phyloP scores from a whole-genome alignment of 2,888 invertebrate species.

The Mimas tiliae region DNA sequence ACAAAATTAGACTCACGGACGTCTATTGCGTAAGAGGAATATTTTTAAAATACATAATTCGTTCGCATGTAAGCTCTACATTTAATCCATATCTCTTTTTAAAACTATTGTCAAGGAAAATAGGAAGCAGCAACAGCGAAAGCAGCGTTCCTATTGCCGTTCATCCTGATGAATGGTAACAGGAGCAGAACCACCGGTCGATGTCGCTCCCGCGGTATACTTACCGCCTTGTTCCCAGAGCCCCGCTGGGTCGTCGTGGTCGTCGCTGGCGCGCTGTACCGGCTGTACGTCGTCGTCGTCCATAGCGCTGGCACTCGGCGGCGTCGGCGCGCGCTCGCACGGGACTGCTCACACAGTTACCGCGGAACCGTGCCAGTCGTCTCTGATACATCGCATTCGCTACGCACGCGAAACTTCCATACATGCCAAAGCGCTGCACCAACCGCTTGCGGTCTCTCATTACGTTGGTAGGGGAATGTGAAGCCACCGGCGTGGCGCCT shows the following conservation, averaged over 20 bases:
- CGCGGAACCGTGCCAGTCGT: background rate
- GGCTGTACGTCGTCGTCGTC: background rate
- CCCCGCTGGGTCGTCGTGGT: too few relatives aligned
- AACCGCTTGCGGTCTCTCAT: background rate
- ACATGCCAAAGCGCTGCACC: background rate
- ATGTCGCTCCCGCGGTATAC: background rate
- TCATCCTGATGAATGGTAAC: too few relatives aligned
- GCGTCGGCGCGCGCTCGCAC: slow-evolving; percentile 8
- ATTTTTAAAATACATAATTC: too few relatives aligned
- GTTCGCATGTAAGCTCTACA: too few relatives aligned
- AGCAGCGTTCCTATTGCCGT: too few relatives aligned
- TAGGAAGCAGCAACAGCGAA: too few relatives aligned
- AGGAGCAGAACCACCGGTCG: too few relatives aligned
- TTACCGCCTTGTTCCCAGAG: background rate
- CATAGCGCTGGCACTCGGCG: background rate
- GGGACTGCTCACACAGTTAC: background rate
- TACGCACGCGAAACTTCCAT: background rate
- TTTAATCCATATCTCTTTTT: too few relatives aligned
- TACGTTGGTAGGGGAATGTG: background rate
- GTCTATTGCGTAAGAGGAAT: too few relatives aligned
- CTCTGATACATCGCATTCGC: background rate
- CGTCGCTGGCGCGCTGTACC: background rate
- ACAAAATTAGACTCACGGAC: too few relatives aligned
- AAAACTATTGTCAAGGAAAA: too few relatives aligned
- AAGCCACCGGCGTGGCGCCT: background rate